Percentiles rank a stretch among this genome's conserved stretches.
phyloP scores from a whole-genome alignment of 1,140 invertebrate genomes.

The Vollenhovia emeryi region DNA sequence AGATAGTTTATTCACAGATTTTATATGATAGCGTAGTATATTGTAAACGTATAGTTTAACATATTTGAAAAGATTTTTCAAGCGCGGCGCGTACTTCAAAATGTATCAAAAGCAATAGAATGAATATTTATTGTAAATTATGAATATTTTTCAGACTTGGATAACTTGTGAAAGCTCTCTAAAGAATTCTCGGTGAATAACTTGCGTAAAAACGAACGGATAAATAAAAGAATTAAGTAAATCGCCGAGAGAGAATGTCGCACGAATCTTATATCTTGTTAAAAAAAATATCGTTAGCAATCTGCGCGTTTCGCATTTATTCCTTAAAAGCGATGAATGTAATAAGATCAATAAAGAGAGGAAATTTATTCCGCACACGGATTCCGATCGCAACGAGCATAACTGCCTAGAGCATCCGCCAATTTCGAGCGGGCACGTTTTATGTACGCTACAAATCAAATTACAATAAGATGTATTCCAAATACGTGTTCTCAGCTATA shows the following conservation, averaged over 20 bases:
- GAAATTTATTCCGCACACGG: conserved; percentile 44
- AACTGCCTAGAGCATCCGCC: conserved; percentile 6
- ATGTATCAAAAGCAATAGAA: not conserved
- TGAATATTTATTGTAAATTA: no score
- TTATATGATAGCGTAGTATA: not conserved
- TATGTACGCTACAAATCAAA: conserved; percentile 29
- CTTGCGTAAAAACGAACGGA: not conserved
- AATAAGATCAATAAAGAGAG: conserved; percentile 14
- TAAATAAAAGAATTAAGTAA: not conserved
- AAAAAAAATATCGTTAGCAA: not conserved
- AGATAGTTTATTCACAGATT: not conserved
- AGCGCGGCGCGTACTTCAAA: not conserved
- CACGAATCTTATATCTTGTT: not conserved
- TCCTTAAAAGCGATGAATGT: not conserved
- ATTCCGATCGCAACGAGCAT: conserved; percentile 23
- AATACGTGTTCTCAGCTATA: conserved; percentile 13
- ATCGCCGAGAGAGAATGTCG: not conserved
- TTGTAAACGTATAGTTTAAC: not conserved
- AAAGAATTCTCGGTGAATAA: not conserved
- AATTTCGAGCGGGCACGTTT: conserved; percentile 16
- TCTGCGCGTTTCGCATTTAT: not conserved
- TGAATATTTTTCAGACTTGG: not conserved
- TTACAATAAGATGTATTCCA: conserved; percentile 38
- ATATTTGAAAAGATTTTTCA: not conserved
- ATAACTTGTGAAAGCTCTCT: not conserved